phyloP scores from a whole-genome alignment of 2,888 invertebrate genomes.

The Papilio protenor region DNA sequence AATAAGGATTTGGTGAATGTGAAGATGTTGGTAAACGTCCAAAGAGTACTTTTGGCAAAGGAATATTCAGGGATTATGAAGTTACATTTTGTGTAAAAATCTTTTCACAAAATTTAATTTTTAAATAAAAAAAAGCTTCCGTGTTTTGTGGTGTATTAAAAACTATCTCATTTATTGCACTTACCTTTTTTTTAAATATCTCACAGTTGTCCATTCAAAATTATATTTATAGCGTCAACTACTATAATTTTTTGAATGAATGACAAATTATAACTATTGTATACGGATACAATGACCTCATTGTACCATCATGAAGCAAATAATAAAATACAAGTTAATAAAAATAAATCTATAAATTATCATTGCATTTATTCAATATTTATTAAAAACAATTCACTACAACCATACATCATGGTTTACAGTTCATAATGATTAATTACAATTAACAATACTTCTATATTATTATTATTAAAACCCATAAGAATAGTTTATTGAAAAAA shows the following conservation, averaged over 20 bases:
- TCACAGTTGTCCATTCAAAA: no score
- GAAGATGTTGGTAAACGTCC: neutral
- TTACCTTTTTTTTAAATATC: no score
- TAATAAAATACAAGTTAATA: no score
- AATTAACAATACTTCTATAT: slow-evolving; percentile 4
- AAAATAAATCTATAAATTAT: neutral
- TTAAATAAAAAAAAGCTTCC: no score
- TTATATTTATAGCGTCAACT: neutral
- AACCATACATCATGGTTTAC: neutral
- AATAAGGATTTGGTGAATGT: neutral
- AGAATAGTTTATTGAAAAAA: slow-evolving; percentile 6
- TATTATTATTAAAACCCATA: neutral
- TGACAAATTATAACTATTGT: neutral
- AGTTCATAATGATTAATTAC: neutral
- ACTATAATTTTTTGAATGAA: neutral
- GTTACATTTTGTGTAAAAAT: neutral
- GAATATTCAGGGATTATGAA: neutral
- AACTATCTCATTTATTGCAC: no score
- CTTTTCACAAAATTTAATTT: no score
- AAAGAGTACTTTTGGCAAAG: neutral
- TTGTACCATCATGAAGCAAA: neutral
- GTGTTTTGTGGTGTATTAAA: no score
- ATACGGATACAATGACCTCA: no score
- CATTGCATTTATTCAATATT: neutral
- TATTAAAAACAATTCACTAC: neutral